Evolutionary conservation across 2,113 vertebrate genomes (phyloP).

Genomic region (Barbus barbus): DNA sequence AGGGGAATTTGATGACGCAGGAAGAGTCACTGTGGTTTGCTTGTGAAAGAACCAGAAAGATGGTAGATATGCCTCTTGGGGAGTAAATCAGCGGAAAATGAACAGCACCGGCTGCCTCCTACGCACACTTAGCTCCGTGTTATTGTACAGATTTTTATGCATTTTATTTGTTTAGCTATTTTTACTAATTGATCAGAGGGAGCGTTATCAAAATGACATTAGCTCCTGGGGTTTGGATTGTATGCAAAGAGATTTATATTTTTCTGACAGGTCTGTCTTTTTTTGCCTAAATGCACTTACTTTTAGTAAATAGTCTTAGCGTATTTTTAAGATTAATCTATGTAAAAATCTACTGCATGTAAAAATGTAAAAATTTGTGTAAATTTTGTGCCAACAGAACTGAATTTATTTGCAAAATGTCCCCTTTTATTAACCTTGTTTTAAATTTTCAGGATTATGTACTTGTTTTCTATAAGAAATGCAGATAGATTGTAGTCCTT

Average conservation of each 20-base stretch:
- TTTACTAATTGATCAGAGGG: neutral
- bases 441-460: neutral
- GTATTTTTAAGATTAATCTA: neutral
- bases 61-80: conserved; percentile 11
- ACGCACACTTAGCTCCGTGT: conserved; percentile 1
- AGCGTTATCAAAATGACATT: neutral
- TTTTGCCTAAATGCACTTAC: neutral
- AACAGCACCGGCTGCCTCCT: conserved; percentile 1
- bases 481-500: too few relatives aligned
- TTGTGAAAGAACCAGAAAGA: neutral
- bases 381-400: neutral
- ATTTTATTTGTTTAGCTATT: conserved; percentile 3
- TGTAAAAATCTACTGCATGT: too few relatives aligned
- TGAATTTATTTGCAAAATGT: neutral
- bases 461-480: too few relatives aligned
- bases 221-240: neutral
- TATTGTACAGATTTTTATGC: conserved; percentile 15
- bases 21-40: neutral
- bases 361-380: neutral
- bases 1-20: neutral
- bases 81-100: neutral
- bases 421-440: neutral
- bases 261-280: neutral
- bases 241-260: neutral
- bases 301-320: neutral